Base-by-base conservation (phyloP, 2,888 invertebrate genomes). In the Clepsis dumicolana region DNA sequence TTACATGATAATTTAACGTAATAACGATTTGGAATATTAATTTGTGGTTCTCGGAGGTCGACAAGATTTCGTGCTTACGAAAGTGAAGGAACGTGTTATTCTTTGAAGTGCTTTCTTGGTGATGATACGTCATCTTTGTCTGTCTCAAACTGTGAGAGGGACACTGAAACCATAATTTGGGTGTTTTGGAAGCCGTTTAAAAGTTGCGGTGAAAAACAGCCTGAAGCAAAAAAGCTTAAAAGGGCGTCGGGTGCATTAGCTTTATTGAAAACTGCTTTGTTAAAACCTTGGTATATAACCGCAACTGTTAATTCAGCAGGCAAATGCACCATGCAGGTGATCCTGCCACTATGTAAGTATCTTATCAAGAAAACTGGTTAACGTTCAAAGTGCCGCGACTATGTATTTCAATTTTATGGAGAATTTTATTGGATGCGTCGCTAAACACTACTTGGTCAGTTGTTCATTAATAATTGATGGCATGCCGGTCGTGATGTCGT, bases 11-110 rank as follows among this genome's bases (percentile, higher is more conserved):
- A 57, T 63, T 63, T 29, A 63, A 74, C 64, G 70, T 74, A 73
- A 77, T 74, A 76, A 73, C 70, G 56, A 72, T 71, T 70, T 64
- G 68, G 73, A 71, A 73, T 74, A 73, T 74, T 74, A 64, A 72
- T 70, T 61, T 71, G 57, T 63, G 57, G 60, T 65, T 70, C 56
- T 64, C 18, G 48, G 69, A 69, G 61, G 73, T 70, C 63, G 64
- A 66, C 70, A 72, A 67, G 72, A 73, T 74, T 67, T 61, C 35
- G 63, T 61, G 18, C 54, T 70, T 66, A 60, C 59, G 54, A 60
- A 56, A 60, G 64, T 41, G 38, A 41, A 16, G 21, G 1, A 32
- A 52, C 56, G 64, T 59, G 69, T 56, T 62, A 64, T 63, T 61
- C 71, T 77, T 75, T 72, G 61, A 41, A 73, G 72, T 75, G 72